Evolutionary conservation across 2,113 vertebrate species (phyloP).

Genomic region (Chionomys nivalis): DNA sequence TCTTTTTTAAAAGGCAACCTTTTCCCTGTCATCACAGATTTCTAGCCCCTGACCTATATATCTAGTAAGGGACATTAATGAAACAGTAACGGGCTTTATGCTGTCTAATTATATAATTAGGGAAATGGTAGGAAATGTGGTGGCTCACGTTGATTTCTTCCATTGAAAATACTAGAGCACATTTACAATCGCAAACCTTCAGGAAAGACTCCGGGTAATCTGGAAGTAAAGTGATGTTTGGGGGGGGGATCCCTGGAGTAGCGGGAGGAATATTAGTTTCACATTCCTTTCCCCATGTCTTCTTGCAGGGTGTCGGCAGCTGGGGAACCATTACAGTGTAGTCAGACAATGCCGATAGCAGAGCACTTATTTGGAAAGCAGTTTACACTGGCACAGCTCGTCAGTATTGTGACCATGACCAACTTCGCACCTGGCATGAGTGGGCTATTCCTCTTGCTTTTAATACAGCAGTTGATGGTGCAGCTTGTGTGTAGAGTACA

Average conservation of each 20-base stretch:
- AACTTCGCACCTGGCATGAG: neutral
- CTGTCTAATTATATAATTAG: conserved; percentile 64
- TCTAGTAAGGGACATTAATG: conserved; percentile 44
- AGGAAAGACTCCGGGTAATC: conserved; percentile 74
- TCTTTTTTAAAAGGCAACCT: conserved; percentile 51
- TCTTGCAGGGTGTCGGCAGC: neutral
- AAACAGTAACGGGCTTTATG: conserved; percentile 56
- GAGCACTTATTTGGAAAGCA: conserved; percentile 27
- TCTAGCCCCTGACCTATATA: conserved; percentile 58
- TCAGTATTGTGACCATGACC: conserved; percentile 15
- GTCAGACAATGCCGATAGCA: conserved; percentile 3
- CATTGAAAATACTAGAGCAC: neutral
- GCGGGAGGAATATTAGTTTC: neutral
- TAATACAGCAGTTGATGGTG: neutral
- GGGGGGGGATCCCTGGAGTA: neutral
- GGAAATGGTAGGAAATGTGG: conserved; percentile 71
- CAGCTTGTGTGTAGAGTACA: conserved; percentile 24
- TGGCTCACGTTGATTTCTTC: conserved; percentile 74
- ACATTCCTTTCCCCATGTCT: conserved; percentile 28
- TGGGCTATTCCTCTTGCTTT: conserved; percentile 3
- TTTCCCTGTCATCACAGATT: conserved; percentile 63
- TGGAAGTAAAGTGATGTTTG: conserved; percentile 59
- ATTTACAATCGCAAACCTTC: conserved; percentile 46
- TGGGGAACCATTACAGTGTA: conserved; percentile 25
- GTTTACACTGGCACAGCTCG: conserved; percentile 25